Evolutionary conservation across 2,888 invertebrate genomes (phyloP).

Genomic region (Eilema depressum): DNA sequence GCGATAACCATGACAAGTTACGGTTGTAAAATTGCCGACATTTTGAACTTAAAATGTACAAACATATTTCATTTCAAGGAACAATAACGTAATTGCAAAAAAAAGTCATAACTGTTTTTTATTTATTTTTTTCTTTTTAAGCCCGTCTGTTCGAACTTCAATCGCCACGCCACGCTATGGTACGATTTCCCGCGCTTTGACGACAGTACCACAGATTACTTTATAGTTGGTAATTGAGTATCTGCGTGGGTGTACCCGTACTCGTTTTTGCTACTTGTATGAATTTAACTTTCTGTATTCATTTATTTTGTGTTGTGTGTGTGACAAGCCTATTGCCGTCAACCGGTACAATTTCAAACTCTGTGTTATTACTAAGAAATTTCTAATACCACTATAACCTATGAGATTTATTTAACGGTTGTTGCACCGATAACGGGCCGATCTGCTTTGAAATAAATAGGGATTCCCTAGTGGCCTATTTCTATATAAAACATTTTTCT

Average conservation of each 20-base stretch:
- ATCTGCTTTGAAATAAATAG: no score
- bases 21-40: background rate
- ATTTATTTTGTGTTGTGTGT: background rate
- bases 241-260: background rate
- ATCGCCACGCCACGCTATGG: background rate
- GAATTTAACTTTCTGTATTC: background rate
- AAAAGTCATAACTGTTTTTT: no score
- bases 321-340: background rate
- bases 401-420: no score
- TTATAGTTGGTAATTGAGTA: background rate
- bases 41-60: background rate
- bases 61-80: background rate
- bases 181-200: background rate
- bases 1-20: constrained; percentile 16
- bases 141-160: background rate
- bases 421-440: no score
- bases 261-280: background rate
- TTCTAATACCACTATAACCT: no score
- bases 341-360: no score
- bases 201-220: background rate
- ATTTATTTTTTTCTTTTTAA: background rate
- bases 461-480: background rate
- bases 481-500: background rate
- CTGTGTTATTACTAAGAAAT: no score
- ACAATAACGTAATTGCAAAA: background rate